A percentile compares a stretch with the other conserved stretches of the same genome.
phyloP scores from a whole-genome alignment of 2,113 vertebrate genomes.

The Sinocyclocheilus anophthalmus region DNA sequence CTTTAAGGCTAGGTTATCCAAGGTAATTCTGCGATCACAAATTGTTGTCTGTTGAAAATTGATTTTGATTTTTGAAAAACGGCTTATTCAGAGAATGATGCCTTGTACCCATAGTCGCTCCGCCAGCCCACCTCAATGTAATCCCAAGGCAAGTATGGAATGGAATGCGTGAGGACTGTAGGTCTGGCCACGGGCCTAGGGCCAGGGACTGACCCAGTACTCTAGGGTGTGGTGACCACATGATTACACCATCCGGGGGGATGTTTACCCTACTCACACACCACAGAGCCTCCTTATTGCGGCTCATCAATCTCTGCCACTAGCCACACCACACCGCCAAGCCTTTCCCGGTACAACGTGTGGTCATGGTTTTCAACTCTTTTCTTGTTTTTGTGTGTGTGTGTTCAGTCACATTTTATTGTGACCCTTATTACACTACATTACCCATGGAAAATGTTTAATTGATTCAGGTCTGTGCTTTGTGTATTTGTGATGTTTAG shows the following conservation, averaged over 20 bases:
- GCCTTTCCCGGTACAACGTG: constrained; percentile 2
- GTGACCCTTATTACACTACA: background rate
- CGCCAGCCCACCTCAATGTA: constrained; percentile 16
- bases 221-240: constrained; percentile 52
- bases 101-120: background rate
- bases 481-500: constrained; percentile 1
- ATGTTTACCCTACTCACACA: constrained; percentile 51
- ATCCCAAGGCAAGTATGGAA: constrained; percentile 13
- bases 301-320: constrained; percentile 19
- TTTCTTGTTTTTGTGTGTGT: no score
- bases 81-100: background rate
- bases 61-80: background rate
- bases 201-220: constrained; percentile 46
- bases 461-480: background rate
- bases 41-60: background rate
- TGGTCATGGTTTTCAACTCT: constrained; percentile 8
- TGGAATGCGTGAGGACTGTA: constrained; percentile 53
- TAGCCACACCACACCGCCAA: constrained; percentile 18
- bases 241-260: constrained; percentile 53
- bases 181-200: constrained; percentile 37
- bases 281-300: constrained; percentile 38
- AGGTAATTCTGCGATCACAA: constrained; percentile 16
- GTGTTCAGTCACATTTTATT: background rate
- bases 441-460: background rate
- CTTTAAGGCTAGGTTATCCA: constrained; percentile 11